Base-by-base conservation (phyloP, 2,888 invertebrate species). In the Thereva unica region DNA sequence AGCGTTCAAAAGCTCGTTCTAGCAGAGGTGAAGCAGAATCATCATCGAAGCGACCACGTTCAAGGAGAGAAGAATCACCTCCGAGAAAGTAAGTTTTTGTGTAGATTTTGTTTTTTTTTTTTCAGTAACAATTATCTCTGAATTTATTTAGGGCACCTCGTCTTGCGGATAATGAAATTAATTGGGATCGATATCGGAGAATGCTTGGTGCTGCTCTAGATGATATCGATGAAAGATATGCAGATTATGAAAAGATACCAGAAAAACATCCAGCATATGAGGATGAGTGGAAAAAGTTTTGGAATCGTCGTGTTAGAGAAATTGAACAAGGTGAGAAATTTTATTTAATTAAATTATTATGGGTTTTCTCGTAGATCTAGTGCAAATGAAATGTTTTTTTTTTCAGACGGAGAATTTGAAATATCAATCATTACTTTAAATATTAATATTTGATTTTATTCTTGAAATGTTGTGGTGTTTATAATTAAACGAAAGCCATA, bases 211-310 rank as follows among this genome's bases (percentile, higher is more conserved):
- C 68, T 23, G 65, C 61, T 34, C 49, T 70, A 53, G 67, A 67
- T 45, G 67, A 67, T 49, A 41, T 70, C 38, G 67, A 70, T 41
- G 45, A 50, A 23, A 42, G 45, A 34, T 70, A 67, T 54, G 67
- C 44, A 4, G 42, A 53, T 23, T 70, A 56, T 61, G 52, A 64
- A 37, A 54, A 52, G 5, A 44, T 67, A 54, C 64, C 68, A n/a
- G 70, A 70, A 54, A 68, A 38, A 38, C 68, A 70, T 57, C 68
- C 70, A 41, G 50, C 61, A 41, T 70, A 70, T 68, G 52, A 55
- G 7, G 61, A n/a, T n/a, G 67, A 70, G 65, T 70, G 70, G 70
- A 70, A 53, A 53, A 67, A 40, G 44, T 70, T 67, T 59, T 70
- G 68, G 67, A 65, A 56, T 38, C 63, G 45, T 10, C 65, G 68